phyloP scores from a whole-genome alignment of 2,888 invertebrate species.

The Acrobasis consociella region DNA sequence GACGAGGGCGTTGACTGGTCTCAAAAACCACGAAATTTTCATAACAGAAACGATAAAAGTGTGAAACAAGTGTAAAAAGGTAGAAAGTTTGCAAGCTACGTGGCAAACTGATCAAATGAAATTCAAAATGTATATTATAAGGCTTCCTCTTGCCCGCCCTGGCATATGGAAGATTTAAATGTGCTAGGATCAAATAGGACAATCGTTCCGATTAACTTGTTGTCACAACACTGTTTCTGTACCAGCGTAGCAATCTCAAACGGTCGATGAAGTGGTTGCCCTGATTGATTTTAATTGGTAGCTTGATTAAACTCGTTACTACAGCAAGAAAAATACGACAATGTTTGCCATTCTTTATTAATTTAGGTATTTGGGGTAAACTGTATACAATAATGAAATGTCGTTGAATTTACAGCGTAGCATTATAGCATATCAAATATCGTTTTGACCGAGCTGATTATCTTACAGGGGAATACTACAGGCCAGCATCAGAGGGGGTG shows the following conservation, averaged over 20 bases:
- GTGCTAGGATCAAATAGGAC: background rate
- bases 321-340: background rate
- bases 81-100: background rate
- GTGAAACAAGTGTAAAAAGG: background rate
- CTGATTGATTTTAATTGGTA: slow-evolving; percentile 19
- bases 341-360: background rate
- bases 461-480: slow-evolving; percentile 29
- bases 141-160: background rate
- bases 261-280: slow-evolving; percentile 13
- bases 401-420: background rate
- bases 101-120: background rate
- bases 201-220: background rate
- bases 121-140: too few species aligned
- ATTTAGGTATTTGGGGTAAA: background rate
- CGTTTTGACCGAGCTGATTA: slow-evolving; percentile 38
- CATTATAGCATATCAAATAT: slow-evolving; percentile 26
- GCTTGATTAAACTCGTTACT: background rate
- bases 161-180: background rate
- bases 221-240: background rate
- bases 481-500: slow-evolving; percentile 28
- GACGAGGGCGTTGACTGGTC: too few species aligned
- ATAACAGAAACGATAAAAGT: too few species aligned
- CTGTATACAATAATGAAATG: background rate
- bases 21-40: too few species aligned
- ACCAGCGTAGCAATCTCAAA: slow-evolving; percentile 8